Evolutionary conservation across 2,113 vertebrate genomes (phyloP), one percentile per base, ranked within the genome.

Genomic region (Recurvirostra avosetta): DNA sequence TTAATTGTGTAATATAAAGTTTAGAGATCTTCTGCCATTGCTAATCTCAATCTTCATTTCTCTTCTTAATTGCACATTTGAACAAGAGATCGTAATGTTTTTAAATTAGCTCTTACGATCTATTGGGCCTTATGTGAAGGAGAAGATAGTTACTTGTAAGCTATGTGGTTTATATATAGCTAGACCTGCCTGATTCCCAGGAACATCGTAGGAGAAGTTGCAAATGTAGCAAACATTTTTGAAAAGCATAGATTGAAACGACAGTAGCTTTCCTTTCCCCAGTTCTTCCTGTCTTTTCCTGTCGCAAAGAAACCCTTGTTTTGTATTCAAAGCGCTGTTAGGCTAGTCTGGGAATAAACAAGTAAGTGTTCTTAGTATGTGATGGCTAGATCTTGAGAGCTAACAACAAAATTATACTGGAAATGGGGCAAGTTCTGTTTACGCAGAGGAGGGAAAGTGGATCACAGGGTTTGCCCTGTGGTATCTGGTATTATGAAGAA

Each of bases 1-100:
- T 92, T 96, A 96, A 95, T 96, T 94, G 84, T 79, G 87, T 65
- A 91, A 94, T 90, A 94, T 78, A 97, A 96, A 95, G 93, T 97
- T 96, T 96, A 94, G 90, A 92, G 91, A 95, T 94, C 86, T 93
- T 87, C 90, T 94, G 91, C 77, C 87, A 85, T 25, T 76, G 23
- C 63, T 92, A 75, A 92, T 95, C 90, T 86, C 72, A 91, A 5
- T 96, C 95, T 95, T 92, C 91, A 92, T 96, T 96, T 84, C 91
- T 96, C 86, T 94, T 93, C 87, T 96, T 97, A 95, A 96, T 94
- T 96, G 92, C 92, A 76, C 85, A 80, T 79, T 94, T 85, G 88
- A 92, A 88, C 73, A 87, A 71, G 91, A 91, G 92, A 95, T 82
- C 0, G 65, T 70, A 71, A 93, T 94, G 91, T 86, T 96, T 95